Conservation (phyloP, 2,888 invertebrate species). For the Pterostichus madidus region DNA sequence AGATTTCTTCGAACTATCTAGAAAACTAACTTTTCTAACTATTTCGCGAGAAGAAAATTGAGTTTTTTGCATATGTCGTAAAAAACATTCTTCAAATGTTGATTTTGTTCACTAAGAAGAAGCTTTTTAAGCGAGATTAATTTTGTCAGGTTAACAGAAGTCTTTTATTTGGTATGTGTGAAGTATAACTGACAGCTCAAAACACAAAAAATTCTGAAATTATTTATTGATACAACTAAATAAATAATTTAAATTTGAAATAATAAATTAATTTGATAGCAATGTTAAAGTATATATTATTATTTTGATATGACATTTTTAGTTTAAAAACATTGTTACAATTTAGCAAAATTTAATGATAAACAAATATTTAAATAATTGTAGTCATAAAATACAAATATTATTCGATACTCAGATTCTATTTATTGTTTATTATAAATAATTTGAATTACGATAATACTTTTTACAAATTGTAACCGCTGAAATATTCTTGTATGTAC, state of each 20-base stretch:
- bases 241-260: slow-evolving; percentile 49
- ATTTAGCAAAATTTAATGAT: slow-evolving; percentile 52
- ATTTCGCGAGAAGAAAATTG: too few species aligned
- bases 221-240: slow-evolving; percentile 22
- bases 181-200: background rate
- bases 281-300: slow-evolving; percentile 40
- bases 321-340: slow-evolving; percentile 49
- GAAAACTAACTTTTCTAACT: too few species aligned
- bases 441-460: slow-evolving; percentile 12
- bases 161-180: background rate
- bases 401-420: background rate
- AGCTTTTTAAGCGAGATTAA: too few species aligned
- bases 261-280: slow-evolving; percentile 53
- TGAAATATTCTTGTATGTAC: background rate
- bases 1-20: too few species aligned
- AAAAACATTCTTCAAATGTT: too few species aligned
- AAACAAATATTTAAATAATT: slow-evolving; percentile 54
- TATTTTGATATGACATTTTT: slow-evolving; percentile 35
- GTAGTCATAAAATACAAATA: slow-evolving; percentile 35
- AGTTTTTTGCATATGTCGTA: too few species aligned
- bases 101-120: too few species aligned
- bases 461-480: background rate
- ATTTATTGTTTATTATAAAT: slow-evolving; percentile 1
- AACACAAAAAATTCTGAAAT: slow-evolving; percentile 14
- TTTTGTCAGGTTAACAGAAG: too few species aligned